Evolutionary conservation across 2,888 invertebrate genomes (phyloP), one percentile per base, ranked within the genome.

Genomic region (Cephalotes varians): DNA sequence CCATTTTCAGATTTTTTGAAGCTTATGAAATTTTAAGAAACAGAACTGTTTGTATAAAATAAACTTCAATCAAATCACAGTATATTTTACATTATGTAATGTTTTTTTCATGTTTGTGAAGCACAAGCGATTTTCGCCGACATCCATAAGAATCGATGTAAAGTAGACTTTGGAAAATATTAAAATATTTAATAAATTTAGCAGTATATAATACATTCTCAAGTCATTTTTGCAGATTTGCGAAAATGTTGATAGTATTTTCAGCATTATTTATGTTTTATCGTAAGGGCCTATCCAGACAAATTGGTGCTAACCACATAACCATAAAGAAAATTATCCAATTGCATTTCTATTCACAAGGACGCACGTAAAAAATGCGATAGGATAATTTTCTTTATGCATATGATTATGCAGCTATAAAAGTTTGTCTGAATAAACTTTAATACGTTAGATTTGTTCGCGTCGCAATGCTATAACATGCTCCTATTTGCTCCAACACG

Each of bases 1-100:
- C 94, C 94, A 94, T 94, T 76, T 64, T 87, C 3, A 47, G 15
- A 15, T 34, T 7, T 25, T n/a, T 18, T 40, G 15, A 40, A 40
- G 40, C 10, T 15, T 12, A 21, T 10, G 12, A 10, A 25, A 34
- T 2, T 31, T 21, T 0, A 18, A 7, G 12, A 12, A 77, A 21
- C 44, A 69, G 7, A 44, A 65, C 12, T n/a, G 25, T 7, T 31
- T 37, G 0, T 49, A 12, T 54, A 64, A 18, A 31, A 44, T n/a
- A 15, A 9, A 25, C 28, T 65, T 37, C n/a, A 28, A n/a, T 1
- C 15, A 64, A 49, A 25, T 44, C n/a, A 74, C 6, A 37, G 15
- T 15, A 21, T 60, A 62, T 34, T 47, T 34, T 15, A 44, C 0
- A 3, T 37, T 69, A 71, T 25, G 37, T 34, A 25, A 47, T 5